Conservation (phyloP, 2,888 invertebrate species). For the Drosophila nigricruria region DNA sequence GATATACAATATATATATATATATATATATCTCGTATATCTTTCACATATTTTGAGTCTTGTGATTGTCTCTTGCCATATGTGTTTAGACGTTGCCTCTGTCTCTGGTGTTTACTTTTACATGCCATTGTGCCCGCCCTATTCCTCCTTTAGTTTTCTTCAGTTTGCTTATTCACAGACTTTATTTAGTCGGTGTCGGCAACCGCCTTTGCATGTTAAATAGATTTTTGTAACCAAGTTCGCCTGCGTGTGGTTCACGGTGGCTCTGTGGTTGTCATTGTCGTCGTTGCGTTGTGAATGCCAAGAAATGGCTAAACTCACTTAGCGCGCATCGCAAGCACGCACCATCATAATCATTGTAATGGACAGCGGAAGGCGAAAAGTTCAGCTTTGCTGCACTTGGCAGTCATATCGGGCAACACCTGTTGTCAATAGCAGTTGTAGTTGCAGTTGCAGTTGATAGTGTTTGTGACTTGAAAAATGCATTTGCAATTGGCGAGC, state of each 20-base stretch:
- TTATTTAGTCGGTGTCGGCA: slow-evolving; percentile 29
- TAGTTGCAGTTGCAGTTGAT: slow-evolving; percentile 22
- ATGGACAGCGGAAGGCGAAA: slow-evolving; percentile 20
- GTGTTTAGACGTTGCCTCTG: slow-evolving; percentile 23
- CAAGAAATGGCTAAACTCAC: slow-evolving; percentile 37
- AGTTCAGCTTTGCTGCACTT: slow-evolving; percentile 21
- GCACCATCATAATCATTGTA: slow-evolving; percentile 38
- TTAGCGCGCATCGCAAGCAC: slow-evolving; percentile 37
- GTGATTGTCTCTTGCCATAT: slow-evolving; percentile 34
- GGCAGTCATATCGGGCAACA: slow-evolving; percentile 39
- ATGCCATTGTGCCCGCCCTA: background rate
- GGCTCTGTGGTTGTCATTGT: slow-evolving; percentile 23
- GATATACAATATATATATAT: background rate
- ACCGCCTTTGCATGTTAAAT: slow-evolving; percentile 66
- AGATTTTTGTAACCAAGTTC: slow-evolving; percentile 44
- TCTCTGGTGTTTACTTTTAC: slow-evolving; percentile 9
- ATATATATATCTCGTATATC: background rate
- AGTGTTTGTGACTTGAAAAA: background rate
- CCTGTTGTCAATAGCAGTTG: slow-evolving; percentile 50
- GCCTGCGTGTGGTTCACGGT: slow-evolving; percentile 12
- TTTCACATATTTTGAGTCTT: slow-evolving; percentile 7
- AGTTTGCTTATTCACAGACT: slow-evolving; percentile 23
- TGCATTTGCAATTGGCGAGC: slow-evolving; percentile 46
- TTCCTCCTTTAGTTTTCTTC: slow-evolving; percentile 9
- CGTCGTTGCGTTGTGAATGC: slow-evolving; percentile 28